Evolutionary conservation across 2,888 invertebrate species (phyloP), one percentile per base, ranked within the genome.

Genomic region (Cantharis nigra): DNA sequence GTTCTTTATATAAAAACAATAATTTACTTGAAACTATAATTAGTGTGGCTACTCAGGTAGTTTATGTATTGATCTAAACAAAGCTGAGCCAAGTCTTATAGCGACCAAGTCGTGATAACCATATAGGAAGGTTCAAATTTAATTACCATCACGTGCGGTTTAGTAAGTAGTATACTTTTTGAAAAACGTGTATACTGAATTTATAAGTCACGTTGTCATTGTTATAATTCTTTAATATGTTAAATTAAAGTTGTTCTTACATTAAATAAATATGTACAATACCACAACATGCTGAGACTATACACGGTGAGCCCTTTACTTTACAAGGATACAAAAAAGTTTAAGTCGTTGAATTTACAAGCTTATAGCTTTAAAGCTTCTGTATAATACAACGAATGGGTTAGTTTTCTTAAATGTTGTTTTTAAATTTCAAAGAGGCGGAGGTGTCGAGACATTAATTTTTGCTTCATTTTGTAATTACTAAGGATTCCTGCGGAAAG

Each of bases 101-200:
- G 84, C 82, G 84, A 84, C 83, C 74, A 83, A 85, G 85, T 87
- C 87, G 87, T 87, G 87, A 87, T 86, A 86, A 85, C 86, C 87
- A 85, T 86, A 87, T 85, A 86, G 87, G 85, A 85, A 85, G 85
- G 83, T 84, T 86, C 83, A 83, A 85, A 86, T 86, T 87, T 87
- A 87, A 87, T 87, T 87, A 87, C 86, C 82, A 83, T 87, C 87
- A 87, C 87, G 87, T 87, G 87, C 86, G 85, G 86, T 85, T 86
- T 85, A 82, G 84, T 81, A 84, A 86, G 85, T 83, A 83, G 85
- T 80, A 72, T 49, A 73, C 77, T 79, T 74, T 79, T 77, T 75
- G 77, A 70, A 75, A 71, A 72, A 72, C 79, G 71, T 79, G 77
- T 77, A 79, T 69, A 26, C 65, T 69, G 72, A 70, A 79, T 77